These are phyloP conservation scores for Equus quagga DNA, from an alignment of 2,113 vertebrate genomes.

Conservation along the genomic window DNA sequence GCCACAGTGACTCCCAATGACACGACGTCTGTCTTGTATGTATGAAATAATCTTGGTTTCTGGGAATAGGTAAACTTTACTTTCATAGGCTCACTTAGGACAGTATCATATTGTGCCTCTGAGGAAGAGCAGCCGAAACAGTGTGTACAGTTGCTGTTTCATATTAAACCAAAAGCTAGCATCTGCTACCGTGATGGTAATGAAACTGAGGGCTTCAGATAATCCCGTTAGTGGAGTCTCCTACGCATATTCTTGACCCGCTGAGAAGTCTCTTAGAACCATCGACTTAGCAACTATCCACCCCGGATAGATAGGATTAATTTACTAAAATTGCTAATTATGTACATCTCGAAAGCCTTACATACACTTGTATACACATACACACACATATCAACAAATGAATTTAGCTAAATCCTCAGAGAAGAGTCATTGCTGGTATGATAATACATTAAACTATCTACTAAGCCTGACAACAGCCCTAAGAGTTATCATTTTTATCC, in stretches of 20 bases:
- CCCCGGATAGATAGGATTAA: not conserved
- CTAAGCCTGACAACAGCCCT: not conserved
- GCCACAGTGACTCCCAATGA: not conserved
- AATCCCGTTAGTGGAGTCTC: not conserved
- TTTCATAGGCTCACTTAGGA: not conserved
- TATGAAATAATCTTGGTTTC: not conserved
- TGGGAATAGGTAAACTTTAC: not conserved
- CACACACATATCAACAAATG: no score
- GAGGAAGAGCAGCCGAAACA: not conserved
- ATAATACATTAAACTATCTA: not conserved
- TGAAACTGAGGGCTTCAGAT: not conserved
- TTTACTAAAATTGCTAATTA: not conserved
- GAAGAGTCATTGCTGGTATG: not conserved
- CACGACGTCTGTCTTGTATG: not conserved
- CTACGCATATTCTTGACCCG: not conserved
- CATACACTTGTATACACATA: not conserved
- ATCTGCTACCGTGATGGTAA: not conserved
- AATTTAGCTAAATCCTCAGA: constrained; percentile 3
- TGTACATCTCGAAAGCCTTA: not conserved
- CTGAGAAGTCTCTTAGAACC: not conserved
- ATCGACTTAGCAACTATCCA: not conserved
- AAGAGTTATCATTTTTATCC: not conserved
- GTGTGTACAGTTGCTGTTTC: not conserved
- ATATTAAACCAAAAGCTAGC: not conserved
- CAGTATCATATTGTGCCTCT: not conserved